Percentiles rank a stretch among this genome's conserved stretches.
phyloP scores from a whole-genome alignment of 2,113 vertebrate species.

The Pitta sordida region DNA sequence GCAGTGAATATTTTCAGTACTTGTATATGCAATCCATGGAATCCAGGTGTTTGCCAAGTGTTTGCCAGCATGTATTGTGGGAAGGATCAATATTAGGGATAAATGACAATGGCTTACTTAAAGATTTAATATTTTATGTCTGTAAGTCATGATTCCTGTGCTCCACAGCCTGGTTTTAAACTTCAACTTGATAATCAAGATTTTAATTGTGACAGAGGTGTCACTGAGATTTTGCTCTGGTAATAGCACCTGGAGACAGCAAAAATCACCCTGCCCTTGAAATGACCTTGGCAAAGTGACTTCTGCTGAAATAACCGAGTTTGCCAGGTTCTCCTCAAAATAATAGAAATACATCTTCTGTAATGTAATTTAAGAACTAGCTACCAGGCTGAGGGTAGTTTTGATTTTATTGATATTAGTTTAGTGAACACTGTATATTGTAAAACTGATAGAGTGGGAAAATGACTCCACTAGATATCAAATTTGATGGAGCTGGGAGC shows the following conservation, averaged over 20 bases:
- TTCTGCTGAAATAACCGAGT: not conserved
- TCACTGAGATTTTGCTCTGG: not conserved
- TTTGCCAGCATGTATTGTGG: not conserved
- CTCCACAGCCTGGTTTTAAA: not conserved
- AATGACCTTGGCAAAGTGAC: slow-evolving; percentile 8
- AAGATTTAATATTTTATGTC: not conserved
- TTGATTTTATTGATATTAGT: slow-evolving; percentile 52
- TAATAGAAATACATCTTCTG: slow-evolving; percentile 27
- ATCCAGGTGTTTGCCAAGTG: not conserved
- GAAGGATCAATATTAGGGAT: not conserved
- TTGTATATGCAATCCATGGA: not conserved
- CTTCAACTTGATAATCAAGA: not conserved
- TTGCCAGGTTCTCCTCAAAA: not conserved
- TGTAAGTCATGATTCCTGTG: not conserved
- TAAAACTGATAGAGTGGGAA: slow-evolving; percentile 54
- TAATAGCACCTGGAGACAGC: not conserved
- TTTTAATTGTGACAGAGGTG: not conserved
- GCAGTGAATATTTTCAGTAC: not conserved
- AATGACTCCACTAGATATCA: slow-evolving; percentile 48
- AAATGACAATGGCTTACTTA: not conserved
- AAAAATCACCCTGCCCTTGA: not conserved
- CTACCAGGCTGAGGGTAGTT: slow-evolving; percentile 25
- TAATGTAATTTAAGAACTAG: slow-evolving; percentile 29
- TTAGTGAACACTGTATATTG: slow-evolving; percentile 47
- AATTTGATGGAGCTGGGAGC: slow-evolving; percentile 13